phyloP scores from a whole-genome alignment of 2,888 invertebrate genomes.

The Nasonia oneida region DNA sequence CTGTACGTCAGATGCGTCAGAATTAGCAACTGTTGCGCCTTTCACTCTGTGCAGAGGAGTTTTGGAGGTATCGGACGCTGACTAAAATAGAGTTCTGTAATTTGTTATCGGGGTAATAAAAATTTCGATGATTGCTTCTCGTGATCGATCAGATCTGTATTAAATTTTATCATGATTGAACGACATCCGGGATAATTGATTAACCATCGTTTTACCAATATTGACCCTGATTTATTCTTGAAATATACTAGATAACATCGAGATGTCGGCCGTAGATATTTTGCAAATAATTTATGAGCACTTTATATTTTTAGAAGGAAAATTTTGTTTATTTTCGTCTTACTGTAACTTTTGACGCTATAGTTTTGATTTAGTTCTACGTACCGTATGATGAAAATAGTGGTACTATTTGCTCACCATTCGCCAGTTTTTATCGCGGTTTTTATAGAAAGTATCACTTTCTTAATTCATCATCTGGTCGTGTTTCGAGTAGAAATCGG shows the following conservation, averaged over 20 bases:
- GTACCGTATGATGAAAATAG: no score
- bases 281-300: not conserved
- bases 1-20: constrained; percentile 28
- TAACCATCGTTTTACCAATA: not conserved
- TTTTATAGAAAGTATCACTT: no score
- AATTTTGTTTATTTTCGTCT: no score
- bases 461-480: no score
- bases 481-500: not conserved
- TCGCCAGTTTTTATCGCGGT: no score
- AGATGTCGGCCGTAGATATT: not conserved
- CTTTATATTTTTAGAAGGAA: not conserved
- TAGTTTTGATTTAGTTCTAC: no score
- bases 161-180: not conserved
- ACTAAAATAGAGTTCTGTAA: not conserved
- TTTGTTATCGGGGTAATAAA: not conserved
- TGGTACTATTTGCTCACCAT: no score
- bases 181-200: not conserved
- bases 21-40: constrained; percentile 53
- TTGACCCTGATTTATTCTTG: not conserved
- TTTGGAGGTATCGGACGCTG: not conserved
- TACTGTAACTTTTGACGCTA: no score
- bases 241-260: not conserved
- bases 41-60: constrained; percentile 2
- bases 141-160: not conserved
- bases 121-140: not conserved